Percentiles rank a stretch among this genome's conserved stretches.
These are phyloP conservation scores for Crossocerus cetratus DNA, from an alignment of 2,888 invertebrate genomes.

Conservation along the genomic window DNA sequence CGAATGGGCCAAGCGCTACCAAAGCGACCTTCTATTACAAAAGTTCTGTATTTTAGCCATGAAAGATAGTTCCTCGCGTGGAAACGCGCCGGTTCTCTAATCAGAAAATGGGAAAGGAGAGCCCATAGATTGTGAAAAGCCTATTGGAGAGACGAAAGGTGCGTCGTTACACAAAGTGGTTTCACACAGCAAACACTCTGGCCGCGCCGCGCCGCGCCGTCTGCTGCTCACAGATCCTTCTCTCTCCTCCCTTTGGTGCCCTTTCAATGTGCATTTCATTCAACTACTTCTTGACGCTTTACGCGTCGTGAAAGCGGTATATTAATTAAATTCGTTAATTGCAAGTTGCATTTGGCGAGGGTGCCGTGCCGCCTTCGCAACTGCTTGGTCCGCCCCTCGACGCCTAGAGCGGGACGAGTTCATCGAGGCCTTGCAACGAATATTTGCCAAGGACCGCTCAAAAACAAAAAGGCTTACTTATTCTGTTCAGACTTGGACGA, in stretches of 20 bases:
- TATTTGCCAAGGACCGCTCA: slow-evolving; percentile 43
- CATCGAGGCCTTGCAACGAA: slow-evolving; percentile 28
- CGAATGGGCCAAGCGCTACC: no score
- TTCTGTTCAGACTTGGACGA: no score
- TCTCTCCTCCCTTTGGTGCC: slow-evolving; percentile 2
- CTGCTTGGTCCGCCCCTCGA: slow-evolving; percentile 14
- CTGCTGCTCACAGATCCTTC: slow-evolving; percentile 26
- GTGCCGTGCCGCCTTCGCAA: background rate
- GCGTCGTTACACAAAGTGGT: slow-evolving; percentile 59
- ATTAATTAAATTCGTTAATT: slow-evolving; percentile 76
- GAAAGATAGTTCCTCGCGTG: slow-evolving; percentile 25
- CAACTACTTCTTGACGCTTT: slow-evolving; percentile 69
- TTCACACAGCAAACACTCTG: slow-evolving; percentile 40
- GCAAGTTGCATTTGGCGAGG: slow-evolving; percentile 69
- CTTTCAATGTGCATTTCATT: slow-evolving; percentile 66
- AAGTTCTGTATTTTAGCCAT: background rate
- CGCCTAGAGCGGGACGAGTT: no score
- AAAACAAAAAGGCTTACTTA: no score
- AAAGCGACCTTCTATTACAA: no score
- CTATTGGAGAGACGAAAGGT: slow-evolving; percentile 32
- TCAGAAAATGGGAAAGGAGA: slow-evolving; percentile 20
- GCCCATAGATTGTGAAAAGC: background rate
- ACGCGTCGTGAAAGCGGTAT: slow-evolving; percentile 62
- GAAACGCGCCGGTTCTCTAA: slow-evolving; percentile 26
- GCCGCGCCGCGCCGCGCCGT: slow-evolving; percentile 13